A percentile compares a stretch with the other conserved stretches of the same genome.
phyloP scores from a whole-genome alignment of 1,140 invertebrate genomes.

The Eueides isabella region DNA sequence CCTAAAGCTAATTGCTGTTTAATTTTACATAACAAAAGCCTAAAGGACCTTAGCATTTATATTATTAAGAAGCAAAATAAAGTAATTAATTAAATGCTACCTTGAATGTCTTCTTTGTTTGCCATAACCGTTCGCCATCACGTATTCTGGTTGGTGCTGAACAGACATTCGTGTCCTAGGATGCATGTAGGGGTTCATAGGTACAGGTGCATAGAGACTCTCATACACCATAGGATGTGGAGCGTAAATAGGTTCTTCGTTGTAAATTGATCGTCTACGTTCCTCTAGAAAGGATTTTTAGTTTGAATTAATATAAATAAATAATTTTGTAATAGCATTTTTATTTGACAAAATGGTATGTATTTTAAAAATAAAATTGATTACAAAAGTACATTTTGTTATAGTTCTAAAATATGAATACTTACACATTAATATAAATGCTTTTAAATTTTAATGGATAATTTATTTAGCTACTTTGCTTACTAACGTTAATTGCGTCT shows the following conservation, averaged over 20 bases:
- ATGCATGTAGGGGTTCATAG: conserved; percentile 55
- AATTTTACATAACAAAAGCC: not conserved
- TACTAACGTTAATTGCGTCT: too few relatives aligned
- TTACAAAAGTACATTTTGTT: not conserved
- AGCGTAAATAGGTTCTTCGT: conserved; percentile 68
- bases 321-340: not conserved
- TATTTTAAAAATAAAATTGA: too few relatives aligned
- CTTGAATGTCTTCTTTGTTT: conserved; percentile 67
- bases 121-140: conserved; percentile 57
- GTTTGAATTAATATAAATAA: not conserved
- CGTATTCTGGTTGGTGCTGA: conserved; percentile 65
- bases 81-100: conserved; percentile 41
- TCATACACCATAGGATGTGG: conserved; percentile 70
- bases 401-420: not conserved
- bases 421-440: not conserved
- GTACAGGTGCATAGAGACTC: conserved; percentile 62
- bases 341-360: too few relatives aligned
- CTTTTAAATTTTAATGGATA: too few relatives aligned
- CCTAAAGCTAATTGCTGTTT: not conserved
- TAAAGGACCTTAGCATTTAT: not conserved
- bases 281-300: conserved; percentile 52
- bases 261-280: conserved; percentile 69
- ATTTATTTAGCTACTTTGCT: too few relatives aligned
- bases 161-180: conserved; percentile 63
- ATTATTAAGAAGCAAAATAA: not conserved